Conservation (phyloP, 2,888 invertebrate species). For the Rhaphigaster nebulosa region DNA sequence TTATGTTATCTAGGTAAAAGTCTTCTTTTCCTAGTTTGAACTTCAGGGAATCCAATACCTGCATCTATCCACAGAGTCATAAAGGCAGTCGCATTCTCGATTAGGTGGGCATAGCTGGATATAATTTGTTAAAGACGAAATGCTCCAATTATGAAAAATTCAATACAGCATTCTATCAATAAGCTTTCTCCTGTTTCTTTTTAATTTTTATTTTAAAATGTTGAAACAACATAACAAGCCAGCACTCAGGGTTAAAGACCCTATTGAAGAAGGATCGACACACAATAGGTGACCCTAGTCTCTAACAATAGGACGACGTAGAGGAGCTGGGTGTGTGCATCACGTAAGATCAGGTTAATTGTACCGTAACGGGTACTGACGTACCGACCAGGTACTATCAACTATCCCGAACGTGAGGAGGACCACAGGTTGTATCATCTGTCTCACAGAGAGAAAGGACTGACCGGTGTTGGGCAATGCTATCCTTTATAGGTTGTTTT, state of each 20-base stretch:
- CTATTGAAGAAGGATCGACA: background rate
- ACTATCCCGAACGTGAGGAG: background rate
- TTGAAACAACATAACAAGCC: conserved; percentile 16
- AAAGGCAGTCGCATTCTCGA: too few relatives aligned
- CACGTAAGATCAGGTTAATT: background rate
- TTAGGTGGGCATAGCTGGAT: too few relatives aligned
- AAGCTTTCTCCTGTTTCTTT: background rate
- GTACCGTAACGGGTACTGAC: conserved; percentile 11
- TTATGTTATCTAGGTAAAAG: too few relatives aligned
- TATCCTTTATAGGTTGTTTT: background rate
- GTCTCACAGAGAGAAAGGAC: background rate
- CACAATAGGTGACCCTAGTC: conserved; percentile 3
- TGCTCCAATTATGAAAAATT: background rate
- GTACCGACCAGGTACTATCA: background rate
- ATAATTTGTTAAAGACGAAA: too few relatives aligned
- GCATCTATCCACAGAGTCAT: too few relatives aligned
- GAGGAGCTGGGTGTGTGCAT: background rate
- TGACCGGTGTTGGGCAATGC: background rate
- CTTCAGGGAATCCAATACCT: too few relatives aligned
- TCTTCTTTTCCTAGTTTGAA: too few relatives aligned
- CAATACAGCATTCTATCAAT: background rate
- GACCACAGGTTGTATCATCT: background rate
- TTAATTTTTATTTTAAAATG: background rate
- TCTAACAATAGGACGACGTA: background rate
- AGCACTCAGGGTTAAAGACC: conserved; percentile 8